These are phyloP conservation scores for Simalia tracyae DNA, from an alignment of 2,797 vertebrate species.

Conservation along the genomic window DNA sequence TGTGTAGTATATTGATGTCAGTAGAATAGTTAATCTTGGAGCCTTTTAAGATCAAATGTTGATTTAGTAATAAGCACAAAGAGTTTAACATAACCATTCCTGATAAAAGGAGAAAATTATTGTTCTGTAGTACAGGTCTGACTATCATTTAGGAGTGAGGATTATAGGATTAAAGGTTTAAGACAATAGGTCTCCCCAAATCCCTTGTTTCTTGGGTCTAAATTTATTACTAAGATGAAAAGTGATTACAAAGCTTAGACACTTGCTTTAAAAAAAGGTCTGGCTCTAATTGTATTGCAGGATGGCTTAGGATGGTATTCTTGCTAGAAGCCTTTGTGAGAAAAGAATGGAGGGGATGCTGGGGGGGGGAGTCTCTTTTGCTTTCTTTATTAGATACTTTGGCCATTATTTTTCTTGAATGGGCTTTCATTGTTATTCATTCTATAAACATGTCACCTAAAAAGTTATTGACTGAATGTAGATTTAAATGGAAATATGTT, in stretches of 20 bases:
- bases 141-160: constrained; percentile 7
- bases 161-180: constrained; percentile 35
- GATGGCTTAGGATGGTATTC: neutral
- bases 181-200: neutral
- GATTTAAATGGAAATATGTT: neutral
- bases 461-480: neutral
- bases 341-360: neutral
- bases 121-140: constrained; percentile 6
- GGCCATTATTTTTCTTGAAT: neutral
- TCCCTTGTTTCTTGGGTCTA: neutral
- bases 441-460: neutral
- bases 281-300: neutral
- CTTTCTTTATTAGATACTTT: neutral
- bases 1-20: neutral
- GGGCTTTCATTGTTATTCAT: neutral
- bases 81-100: neutral
- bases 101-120: neutral
- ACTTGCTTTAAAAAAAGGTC: constrained; percentile 29
- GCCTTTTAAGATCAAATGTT: neutral
- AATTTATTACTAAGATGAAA: constrained; percentile 6
- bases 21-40: neutral
- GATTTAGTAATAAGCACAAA: neutral
- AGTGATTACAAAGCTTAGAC: neutral
- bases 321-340: neutral
- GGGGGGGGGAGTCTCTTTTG: neutral